Evolutionary conservation across 2,797 vertebrate genomes (phyloP).

Genomic region (Pelobates cultripes): DNA sequence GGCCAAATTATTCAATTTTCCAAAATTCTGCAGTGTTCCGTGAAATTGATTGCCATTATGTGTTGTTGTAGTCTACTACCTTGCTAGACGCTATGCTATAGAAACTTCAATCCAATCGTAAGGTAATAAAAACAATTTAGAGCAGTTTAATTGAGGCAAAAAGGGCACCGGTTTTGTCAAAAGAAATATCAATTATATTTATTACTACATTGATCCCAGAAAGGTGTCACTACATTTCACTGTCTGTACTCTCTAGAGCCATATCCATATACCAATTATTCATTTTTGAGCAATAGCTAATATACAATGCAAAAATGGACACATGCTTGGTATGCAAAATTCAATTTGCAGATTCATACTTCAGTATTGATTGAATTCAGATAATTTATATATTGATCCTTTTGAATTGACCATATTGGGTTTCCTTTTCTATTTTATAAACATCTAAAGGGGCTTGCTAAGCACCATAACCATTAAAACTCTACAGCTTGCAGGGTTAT

Average conservation of each 20-base stretch:
- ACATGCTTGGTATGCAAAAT: neutral
- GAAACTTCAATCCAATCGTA: constrained; percentile 17
- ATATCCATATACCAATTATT: neutral
- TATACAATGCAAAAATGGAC: neutral
- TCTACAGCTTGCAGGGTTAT: no score
- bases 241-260: neutral
- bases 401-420: neutral
- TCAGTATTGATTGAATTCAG: neutral
- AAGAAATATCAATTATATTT: constrained; percentile 19
- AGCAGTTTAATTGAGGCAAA: neutral
- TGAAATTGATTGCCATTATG: constrained; percentile 32
- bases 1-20: constrained; percentile 30
- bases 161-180: neutral
- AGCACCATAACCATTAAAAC: no score
- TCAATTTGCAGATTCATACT: neutral
- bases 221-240: neutral
- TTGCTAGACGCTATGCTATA: neutral
- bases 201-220: neutral
- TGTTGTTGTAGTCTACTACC: constrained; percentile 19
- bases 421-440: neutral
- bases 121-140: constrained; percentile 12
- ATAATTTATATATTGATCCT: neutral
- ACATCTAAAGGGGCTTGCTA: no score
- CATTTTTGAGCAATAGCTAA: neutral
- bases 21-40: constrained; percentile 18